Evolutionary conservation across 1,140 invertebrate genomes (phyloP), one percentile per base, ranked within the genome.

Genomic region (Musca domestica): DNA sequence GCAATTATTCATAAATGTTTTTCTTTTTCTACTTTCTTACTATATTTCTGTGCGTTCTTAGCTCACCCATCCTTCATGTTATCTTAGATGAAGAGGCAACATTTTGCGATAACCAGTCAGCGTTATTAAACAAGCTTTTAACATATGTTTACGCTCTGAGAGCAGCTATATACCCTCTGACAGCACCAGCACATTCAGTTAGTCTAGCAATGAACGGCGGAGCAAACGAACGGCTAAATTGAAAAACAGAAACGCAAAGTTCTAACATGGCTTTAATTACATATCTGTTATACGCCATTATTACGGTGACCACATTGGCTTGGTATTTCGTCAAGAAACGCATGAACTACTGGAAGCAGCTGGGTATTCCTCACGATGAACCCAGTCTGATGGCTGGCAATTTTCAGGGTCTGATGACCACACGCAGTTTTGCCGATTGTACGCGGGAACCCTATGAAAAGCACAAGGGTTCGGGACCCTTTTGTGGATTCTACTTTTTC

Each of bases 391-490:
- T 22, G 2, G 10, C 17, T 41, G 68, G 68, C 2, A 41, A 56
- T 41, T 15, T 69, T 0, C 30, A 23, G 9, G 68, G 65, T 14
- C 48, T 56, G 3, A 23, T 25, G 25, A 56, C 25, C 9, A 65
- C 27, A 4, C 54, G 58, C 25, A 46, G 30, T 6, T 15, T 69
- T 15, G 34, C 14, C 2, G 49, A 69, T 7, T 27, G 64, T 46
- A 6, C 56, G 2, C 3, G 20, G 1, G 49, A 47, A 4, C 14
- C 52, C 1, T 69, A 69, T 49, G 41, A 48, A 3, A 20, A 64
- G 15, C 66, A 61, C 12, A 65, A 56, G 2, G 64, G 65, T 73
- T 67, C 73, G 89, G 88, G 34, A 84, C 74, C 78, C 0, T 58
- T 77, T 51, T 71, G 63, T 0, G 79, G 78, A n/a, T 72, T 74